Conservation (phyloP, 2,888 invertebrate species). For the Euplexia lucipara region DNA sequence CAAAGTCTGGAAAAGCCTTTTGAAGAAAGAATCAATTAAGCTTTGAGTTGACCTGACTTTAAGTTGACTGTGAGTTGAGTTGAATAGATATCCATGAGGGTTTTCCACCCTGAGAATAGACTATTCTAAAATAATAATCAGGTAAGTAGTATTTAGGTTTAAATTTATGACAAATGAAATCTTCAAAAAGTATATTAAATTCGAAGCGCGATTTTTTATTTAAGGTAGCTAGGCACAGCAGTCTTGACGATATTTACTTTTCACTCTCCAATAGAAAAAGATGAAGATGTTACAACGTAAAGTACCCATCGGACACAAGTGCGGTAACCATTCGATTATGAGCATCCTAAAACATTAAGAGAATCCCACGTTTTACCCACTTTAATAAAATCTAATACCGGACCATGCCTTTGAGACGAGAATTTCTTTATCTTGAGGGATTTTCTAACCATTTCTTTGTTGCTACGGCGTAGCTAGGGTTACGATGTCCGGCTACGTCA, state of each 20-base stretch:
- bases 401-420: conserved; percentile 13
- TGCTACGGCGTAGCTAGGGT: conserved; percentile 41
- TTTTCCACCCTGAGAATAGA: no score
- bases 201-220: no score
- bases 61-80: no score
- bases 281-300: conserved; percentile 29
- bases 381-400: conserved; percentile 47
- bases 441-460: neutral
- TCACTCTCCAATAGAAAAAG: neutral
- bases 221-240: no score
- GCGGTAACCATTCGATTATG: conserved; percentile 28
- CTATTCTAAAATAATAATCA: no score
- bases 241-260: neutral
- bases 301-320: conserved; percentile 12
- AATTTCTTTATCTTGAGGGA: conserved; percentile 25
- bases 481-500: conserved; percentile 15
- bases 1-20: no score
- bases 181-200: no score
- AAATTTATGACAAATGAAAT: no score
- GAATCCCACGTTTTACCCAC: conserved; percentile 29
- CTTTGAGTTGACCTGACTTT: no score
- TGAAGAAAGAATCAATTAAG: no score
- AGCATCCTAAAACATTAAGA: conserved; percentile 28
- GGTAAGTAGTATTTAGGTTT: no score
- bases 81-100: no score